phyloP scores from a whole-genome alignment of 2,797 vertebrate species.

The Setipinna tenuifilis region DNA sequence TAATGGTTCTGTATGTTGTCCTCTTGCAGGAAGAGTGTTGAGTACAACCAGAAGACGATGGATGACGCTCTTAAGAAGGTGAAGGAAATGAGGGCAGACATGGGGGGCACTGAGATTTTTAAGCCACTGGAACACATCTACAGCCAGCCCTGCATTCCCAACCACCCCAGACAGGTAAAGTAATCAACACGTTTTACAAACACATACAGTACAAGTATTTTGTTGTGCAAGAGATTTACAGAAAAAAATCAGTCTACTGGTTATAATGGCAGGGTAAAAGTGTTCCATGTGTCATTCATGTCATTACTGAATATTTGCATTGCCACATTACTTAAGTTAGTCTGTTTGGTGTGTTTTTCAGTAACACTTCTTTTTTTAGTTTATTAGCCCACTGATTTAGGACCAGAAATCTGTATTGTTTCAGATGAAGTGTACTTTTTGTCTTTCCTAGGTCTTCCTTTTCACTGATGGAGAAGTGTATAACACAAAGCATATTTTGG shows the following conservation, averaged over 20 bases:
- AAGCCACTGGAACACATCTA: constrained; percentile 60
- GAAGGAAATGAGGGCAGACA: constrained; percentile 62
- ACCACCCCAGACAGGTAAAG: constrained; percentile 71
- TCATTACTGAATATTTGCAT: no score
- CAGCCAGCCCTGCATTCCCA: constrained; percentile 49
- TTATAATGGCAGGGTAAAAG: no score
- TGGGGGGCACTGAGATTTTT: constrained; percentile 73
- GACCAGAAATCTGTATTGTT: background rate
- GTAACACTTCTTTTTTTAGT: background rate
- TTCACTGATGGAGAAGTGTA: constrained; percentile 79
- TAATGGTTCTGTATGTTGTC: no score
- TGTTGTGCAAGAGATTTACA: no score
- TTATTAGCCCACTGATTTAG: background rate
- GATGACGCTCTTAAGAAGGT: constrained; percentile 65
- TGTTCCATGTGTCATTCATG: no score
- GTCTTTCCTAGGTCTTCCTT: constrained; percentile 71
- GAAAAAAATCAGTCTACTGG: background rate
- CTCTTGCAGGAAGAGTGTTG: constrained; percentile 60
- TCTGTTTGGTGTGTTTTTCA: background rate
- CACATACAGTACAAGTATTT: no score
- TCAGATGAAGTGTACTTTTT: background rate
- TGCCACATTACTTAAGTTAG: no score
- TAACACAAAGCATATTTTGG: constrained; percentile 69
- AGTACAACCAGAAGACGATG: constrained; percentile 72
- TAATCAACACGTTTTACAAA: background rate